Base-by-base conservation (phyloP, 2,888 invertebrate genomes). In the Autographa gamma region DNA sequence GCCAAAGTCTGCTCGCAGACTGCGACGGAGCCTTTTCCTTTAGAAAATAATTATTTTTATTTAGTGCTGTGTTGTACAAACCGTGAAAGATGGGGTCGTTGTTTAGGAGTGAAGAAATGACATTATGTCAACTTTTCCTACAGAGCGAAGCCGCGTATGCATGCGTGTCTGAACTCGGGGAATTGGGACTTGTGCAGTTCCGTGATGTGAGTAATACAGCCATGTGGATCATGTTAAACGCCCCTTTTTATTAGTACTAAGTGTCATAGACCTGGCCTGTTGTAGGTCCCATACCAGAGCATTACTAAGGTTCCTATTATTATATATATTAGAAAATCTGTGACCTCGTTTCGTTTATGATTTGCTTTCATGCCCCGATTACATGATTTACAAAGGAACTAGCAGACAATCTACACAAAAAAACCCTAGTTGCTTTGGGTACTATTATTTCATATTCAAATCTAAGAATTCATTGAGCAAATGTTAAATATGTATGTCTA, bases 71-170 rank as follows among this genome's bases (percentile, higher is more conserved):
- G 87, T 81, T 85, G 79, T 85, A 75, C 86, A 78, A 91, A 88
- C 76, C 86, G 86, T 87, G 80, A 88, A 95, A 93, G 85, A 98
- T 98, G 98, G 98, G 98, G 93, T 98, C 98, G 91, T 96, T 99
- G 91, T 99, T 99, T 95, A 97, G 99, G 86, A 99, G 99, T 96
- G 99, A 99, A 95, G 98, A 99, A 96, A 99, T 99, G 99, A 98
- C 98, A 90, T 97, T 99, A 93, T 99, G 99, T 97, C 99, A 99
- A 95, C 97, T 99, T 88, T 99, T 99, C 95, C 96, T 99, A 82
- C 99, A 99, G 94, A 99, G 99, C 95, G 99, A 99, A 96, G 99
- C 99, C 71, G 99, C 99, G 19, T 99, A 99, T 96, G 98, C 98
- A 76, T 99, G 99, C 96, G 99, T 99, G 82, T 99, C 99, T 43